Evolutionary conservation across 1,140 invertebrate species (phyloP), one percentile per base, ranked within the genome.

Genomic region (Sarcophaga peregrina): DNA sequence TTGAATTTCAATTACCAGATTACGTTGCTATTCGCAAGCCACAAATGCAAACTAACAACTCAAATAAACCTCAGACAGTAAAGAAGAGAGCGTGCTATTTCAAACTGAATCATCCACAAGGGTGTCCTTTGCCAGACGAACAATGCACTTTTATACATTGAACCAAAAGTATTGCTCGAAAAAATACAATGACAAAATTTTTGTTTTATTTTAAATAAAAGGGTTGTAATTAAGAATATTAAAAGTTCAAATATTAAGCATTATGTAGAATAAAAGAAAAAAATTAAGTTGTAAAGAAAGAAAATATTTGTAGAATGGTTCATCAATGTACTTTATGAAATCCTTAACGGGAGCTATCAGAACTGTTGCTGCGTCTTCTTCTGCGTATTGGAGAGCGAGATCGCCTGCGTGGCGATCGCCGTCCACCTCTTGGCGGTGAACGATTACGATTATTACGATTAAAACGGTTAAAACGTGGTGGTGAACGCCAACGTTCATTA

Each of bases 11-110:
- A 50, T 91, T 93, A 83, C 95, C 95, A 8, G 92, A 90, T 84
- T 80, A 83, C 1, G 94, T 98, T 5, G 91, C 93, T 84, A 93
- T 98, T 50, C 92, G 94, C 83, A 93, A 93, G 86, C 95, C 95
- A 0, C 37, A 78, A 87, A 85, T 86, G 85, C 85, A 90, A 87
- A 91, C 88, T 87, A 0, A 68, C n/a, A 84, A 85, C 89, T 84
- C 74, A 25, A 13, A 20, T 0, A n/a, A 84, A 8, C 85, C 81
- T 1, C 83, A 87, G 46, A 86, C 89, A 84, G 86, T 91, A 83
- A 95, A 96, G 89, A 92, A 93, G 62, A 95, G 95, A 87, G 89
- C 91, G 7, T 99, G 98, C 90, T 98, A 96, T 95, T 98, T 98
- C 91, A 92, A 94, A 86, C 87, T 90, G 8, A 93, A 98, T 92